A percentile compares a stretch with the other conserved stretches of the same genome.
phyloP scores from a whole-genome alignment of 2,888 invertebrate species.

The Drosophila birchii region DNA sequence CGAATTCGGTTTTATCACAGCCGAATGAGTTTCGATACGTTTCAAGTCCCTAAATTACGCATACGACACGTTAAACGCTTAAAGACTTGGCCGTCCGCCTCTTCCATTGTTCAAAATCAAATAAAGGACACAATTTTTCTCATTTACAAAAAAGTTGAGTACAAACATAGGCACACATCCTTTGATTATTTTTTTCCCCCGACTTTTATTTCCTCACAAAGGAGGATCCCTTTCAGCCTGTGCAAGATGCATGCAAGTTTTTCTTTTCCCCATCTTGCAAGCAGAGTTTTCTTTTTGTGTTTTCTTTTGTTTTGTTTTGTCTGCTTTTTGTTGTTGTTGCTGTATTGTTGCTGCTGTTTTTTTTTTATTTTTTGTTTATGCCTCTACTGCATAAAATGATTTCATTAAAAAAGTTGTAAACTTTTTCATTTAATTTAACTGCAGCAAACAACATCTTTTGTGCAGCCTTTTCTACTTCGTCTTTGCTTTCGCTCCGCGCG shows the following conservation, averaged over 20 bases:
- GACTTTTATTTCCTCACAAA: background rate
- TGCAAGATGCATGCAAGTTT: conserved; percentile 53
- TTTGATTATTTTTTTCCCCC: conserved; percentile 29
- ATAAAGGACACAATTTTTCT: conserved; percentile 53
- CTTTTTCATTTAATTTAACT: conserved; percentile 81
- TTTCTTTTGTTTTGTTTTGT: conserved; percentile 32
- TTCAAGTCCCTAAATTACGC: conserved; percentile 59
- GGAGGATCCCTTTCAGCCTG: conserved; percentile 14
- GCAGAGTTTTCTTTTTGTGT: conserved; percentile 15
- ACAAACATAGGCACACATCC: conserved; percentile 48
- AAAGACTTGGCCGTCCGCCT: conserved; percentile 46
- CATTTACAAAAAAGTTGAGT: conserved; percentile 64
- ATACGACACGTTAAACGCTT: conserved; percentile 70
- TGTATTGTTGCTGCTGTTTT: conserved; percentile 57
- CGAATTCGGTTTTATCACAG: conserved; percentile 11
- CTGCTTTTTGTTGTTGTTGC: conserved; percentile 6
- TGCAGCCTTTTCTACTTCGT: conserved; percentile 33
- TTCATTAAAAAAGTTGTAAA: conserved; percentile 80
- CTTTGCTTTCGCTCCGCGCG: background rate
- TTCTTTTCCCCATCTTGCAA: conserved; percentile 19
- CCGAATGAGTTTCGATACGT: conserved; percentile 45
- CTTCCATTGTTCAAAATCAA: conserved; percentile 49
- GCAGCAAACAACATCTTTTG: conserved; percentile 77
- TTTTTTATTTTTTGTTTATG: conserved; percentile 77
- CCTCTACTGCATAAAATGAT: conserved; percentile 76